Percentiles rank a stretch among this genome's conserved stretches.
phyloP scores from a whole-genome alignment of 1,140 invertebrate genomes.

The Sarcophaga peregrina region DNA sequence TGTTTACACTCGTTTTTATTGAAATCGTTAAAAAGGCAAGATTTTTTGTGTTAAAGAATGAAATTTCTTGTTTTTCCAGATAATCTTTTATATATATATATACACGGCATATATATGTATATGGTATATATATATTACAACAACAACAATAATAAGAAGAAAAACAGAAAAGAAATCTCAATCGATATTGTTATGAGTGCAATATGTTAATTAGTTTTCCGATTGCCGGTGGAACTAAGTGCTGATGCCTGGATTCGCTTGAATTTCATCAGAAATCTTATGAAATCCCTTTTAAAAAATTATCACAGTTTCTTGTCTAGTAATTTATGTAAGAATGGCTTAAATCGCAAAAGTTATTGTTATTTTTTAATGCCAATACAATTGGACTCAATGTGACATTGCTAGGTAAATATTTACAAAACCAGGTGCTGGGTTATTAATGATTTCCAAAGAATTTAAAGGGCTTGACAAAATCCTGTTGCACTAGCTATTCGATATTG shows the following conservation, averaged over 20 bases:
- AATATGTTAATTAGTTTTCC: conserved; percentile 15
- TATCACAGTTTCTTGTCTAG: background rate
- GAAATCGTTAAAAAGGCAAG: background rate
- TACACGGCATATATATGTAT: too few relatives aligned
- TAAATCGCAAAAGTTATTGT: too few relatives aligned
- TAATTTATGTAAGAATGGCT: background rate
- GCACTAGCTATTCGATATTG: too few relatives aligned
- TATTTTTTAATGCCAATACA: too few relatives aligned
- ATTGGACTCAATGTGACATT: too few relatives aligned
- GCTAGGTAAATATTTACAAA: too few relatives aligned
- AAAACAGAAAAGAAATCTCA: too few relatives aligned
- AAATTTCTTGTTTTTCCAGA: conserved; percentile 15
- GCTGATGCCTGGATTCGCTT: background rate
- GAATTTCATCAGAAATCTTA: conserved; percentile 10
- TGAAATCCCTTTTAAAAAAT: background rate
- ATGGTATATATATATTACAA: too few relatives aligned
- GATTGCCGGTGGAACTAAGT: background rate
- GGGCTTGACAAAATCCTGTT: too few relatives aligned
- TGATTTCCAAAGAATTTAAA: too few relatives aligned
- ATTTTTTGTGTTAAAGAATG: background rate
- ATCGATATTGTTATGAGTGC: background rate
- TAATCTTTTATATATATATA: background rate
- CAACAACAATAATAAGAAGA: too few relatives aligned
- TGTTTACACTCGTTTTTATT: conserved; percentile 12
- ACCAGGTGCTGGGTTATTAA: too few relatives aligned